Base-by-base conservation (phyloP, 2,113 vertebrate species). In the Catharus bicknelli region DNA sequence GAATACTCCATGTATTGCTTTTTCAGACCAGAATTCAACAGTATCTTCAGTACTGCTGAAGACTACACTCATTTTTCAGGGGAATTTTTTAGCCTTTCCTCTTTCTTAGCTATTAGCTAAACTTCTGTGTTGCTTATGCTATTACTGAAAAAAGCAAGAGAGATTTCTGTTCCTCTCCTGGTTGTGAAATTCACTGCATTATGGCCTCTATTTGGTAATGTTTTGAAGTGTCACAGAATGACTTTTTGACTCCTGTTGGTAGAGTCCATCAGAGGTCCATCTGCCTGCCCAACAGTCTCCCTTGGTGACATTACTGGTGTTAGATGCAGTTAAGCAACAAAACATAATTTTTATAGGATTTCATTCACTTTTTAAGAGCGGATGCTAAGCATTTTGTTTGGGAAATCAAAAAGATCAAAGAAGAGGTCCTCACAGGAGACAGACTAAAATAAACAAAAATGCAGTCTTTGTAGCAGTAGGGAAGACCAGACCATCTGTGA, bases 401-500 rank as follows among this genome's bases (percentile, higher is more conserved):
- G 36, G 48, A 81, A 70, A 77, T 38, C 16, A 53, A 30, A 36
- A 75, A 77, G 64, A 93, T 66, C 55, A 92, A 88, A 86, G 64
- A 74, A 82, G 38, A 86, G 17, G 16, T 50, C 34, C 53, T 70
- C 48, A 63, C 15, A 40, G 40, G 30, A 81, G 34, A 89, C 38
- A 72, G 73, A 81, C 63, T 83, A 66, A 95, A 80, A 80, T 66
- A 87, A 86, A 86, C 29, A 85, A 72, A 95, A 89, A 34, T 11
- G 26, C 18, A 78, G 25, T 78, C 69, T 88, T 22, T 72, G 69
- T 32, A 81, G 34, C n/a, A 68, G 62, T 51, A 68, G 47, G 48
- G 15, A 74, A 51, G 50, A 51, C 50, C 50, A 90, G 64, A 83
- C 58, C 68, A 90, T 47, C n/a, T 81, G 61, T 27, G 77, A 81